Evolutionary conservation across 2,113 vertebrate genomes (phyloP), one percentile per base, ranked within the genome.

Genomic region (Chroicocephalus ridibundus): DNA sequence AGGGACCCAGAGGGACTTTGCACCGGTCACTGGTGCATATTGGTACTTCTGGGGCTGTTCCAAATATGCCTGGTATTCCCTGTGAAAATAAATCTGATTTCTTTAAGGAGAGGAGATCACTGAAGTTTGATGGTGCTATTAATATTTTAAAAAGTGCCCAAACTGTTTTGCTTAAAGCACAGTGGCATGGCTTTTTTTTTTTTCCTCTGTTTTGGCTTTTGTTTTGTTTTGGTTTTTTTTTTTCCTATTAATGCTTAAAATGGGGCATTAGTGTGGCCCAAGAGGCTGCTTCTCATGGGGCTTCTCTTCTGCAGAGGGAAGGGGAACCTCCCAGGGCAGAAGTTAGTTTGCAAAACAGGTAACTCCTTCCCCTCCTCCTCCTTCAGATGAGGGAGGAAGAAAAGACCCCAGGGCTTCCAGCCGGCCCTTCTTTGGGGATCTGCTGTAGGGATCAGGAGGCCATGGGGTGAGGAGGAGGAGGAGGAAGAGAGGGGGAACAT

Each of bases 241-340:
- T 49, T 75, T 44, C 54, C 52, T 47, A 22, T 31, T 65, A 32
- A 24, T 21, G 42, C 24, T 82, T 77, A 19, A 93, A 66, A 26
- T 1, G 5, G 18, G 27, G 22, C 22, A 44, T 60, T 21, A 46
- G 8, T 0, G 0, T 46, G 49, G 20, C 61, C 47, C 1, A 1
- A 54, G 31, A 1, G 5, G 2, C 16, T 42, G 61, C 74, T 86
- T 47, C 51, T 89, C 1, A 0, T 38, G 27, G 11, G 8, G 17
- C 44, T 83, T 46, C 46, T 47, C 70, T 80, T 60, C 46, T 46
- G 32, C 9, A 5, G 47, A 76, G 52, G 9, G 16, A 66, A 38
- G 29, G n/a, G 32, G 16, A 25, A 29, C 11, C 7, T 76, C 40
- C 44, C 42, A 42, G 24, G 32, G 49, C 49, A 74, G 2, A 1